phyloP scores from a whole-genome alignment of 2,113 vertebrate species.

The Crocuta crocuta region DNA sequence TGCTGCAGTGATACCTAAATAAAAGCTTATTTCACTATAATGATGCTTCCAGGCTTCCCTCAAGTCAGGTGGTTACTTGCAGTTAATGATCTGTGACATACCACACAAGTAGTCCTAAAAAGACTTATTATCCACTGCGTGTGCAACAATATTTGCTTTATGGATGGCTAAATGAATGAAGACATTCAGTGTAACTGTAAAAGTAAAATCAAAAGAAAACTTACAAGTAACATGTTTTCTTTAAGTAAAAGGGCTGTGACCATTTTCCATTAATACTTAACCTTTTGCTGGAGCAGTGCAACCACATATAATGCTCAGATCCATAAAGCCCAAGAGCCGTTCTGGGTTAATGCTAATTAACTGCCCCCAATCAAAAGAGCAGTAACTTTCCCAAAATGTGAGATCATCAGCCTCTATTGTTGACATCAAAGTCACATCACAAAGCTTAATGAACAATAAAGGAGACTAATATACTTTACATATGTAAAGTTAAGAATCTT shows the following conservation, averaged over 20 bases:
- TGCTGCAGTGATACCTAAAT: constrained; percentile 92
- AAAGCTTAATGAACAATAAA: constrained; percentile 48
- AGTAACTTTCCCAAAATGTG: constrained; percentile 79
- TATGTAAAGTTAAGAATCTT: not conserved
- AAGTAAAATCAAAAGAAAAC: constrained; percentile 94
- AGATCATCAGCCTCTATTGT: constrained; percentile 68
- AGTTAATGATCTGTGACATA: constrained; percentile 98
- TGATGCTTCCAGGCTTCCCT: constrained; percentile 96
- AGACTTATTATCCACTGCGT: constrained; percentile 98
- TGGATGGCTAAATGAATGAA: constrained; percentile 98
- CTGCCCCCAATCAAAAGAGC: constrained; percentile 82
- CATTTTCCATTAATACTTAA: constrained; percentile 95
- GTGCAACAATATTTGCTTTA: constrained; percentile 99
- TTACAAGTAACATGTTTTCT: constrained; percentile 92
- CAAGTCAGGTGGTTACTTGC: constrained; percentile 96
- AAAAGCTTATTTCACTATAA: constrained; percentile 95
- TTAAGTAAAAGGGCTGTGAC: constrained; percentile 91
- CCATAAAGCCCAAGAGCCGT: constrained; percentile 87
- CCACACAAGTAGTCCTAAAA: constrained; percentile 99
- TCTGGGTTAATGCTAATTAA: constrained; percentile 88
- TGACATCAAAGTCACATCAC: constrained; percentile 72
- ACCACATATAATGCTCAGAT: constrained; percentile 88
- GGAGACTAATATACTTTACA: constrained; percentile 28
- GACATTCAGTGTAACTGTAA: constrained; percentile 97
- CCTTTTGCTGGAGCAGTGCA: constrained; percentile 90